Evolutionary conservation across 2,888 invertebrate species (phyloP).

Genomic region (Brenthis daphne): DNA sequence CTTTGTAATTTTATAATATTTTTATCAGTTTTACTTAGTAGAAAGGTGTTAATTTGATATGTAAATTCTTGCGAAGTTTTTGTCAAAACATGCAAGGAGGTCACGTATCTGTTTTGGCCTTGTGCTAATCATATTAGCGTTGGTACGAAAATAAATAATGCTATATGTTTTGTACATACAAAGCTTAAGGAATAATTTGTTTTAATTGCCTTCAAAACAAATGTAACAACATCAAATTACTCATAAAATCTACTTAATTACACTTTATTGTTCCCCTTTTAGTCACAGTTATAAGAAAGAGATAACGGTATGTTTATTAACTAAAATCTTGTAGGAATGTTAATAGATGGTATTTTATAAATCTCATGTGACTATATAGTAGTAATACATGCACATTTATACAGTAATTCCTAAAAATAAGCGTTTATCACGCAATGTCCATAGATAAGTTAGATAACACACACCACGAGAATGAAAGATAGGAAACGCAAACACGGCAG

Average conservation of each 20-base stretch:
- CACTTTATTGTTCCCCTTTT: not conserved
- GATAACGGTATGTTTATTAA: conserved; percentile 19
- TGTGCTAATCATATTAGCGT: conserved; percentile 75
- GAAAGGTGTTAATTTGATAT: conserved; percentile 48
- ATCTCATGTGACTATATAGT: conserved; percentile 27
- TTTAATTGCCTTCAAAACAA: conserved; percentile 47
- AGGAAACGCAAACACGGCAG: conserved; percentile 70
- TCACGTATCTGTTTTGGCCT: conserved; percentile 76
- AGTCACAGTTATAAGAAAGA: not conserved
- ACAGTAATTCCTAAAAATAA: conserved; percentile 60
- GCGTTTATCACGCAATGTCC: conserved; percentile 59
- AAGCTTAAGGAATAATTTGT: conserved; percentile 44
- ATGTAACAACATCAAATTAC: conserved; percentile 27
- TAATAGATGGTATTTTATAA: conserved; percentile 17
- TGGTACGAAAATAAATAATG: conserved; percentile 67
- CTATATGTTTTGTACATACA: conserved; percentile 63
- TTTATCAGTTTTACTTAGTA: conserved; percentile 46
- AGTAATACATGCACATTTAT: conserved; percentile 4
- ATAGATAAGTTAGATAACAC: conserved; percentile 61
- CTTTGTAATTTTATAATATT: not conserved
- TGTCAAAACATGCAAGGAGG: conserved; percentile 71
- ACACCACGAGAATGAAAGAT: conserved; percentile 67
- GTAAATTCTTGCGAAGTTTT: conserved; percentile 43
- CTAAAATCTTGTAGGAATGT: conserved; percentile 7
- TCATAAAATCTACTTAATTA: conserved; percentile 2